These are phyloP conservation scores for Gorsachius magnificus DNA, from an alignment of 2,797 vertebrate genomes.

Conservation along the genomic window DNA sequence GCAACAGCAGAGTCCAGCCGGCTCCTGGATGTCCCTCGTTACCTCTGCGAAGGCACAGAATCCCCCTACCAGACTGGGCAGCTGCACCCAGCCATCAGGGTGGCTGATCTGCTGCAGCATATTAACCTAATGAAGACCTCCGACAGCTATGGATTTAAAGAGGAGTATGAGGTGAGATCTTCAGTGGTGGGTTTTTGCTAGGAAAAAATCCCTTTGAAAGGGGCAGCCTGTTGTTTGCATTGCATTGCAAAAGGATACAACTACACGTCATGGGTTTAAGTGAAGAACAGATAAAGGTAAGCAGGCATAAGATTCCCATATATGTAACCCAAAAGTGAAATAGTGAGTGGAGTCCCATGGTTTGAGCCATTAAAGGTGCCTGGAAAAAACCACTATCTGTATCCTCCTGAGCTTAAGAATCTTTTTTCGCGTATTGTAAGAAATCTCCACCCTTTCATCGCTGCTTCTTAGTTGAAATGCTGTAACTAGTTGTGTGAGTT, in stretches of 20 bases:
- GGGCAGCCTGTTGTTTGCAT: background rate
- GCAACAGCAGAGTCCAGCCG: constrained; percentile 91
- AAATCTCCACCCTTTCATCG: background rate
- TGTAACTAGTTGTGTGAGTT: constrained; percentile 6
- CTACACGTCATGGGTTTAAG: background rate
- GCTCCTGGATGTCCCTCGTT: constrained; percentile 94
- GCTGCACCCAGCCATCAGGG: constrained; percentile 96
- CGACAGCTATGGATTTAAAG: constrained; percentile 99
- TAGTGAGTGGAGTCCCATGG: background rate
- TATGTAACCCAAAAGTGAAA: background rate
- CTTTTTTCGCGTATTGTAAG: background rate
- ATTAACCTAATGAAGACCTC: constrained; percentile 99
- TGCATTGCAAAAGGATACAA: background rate
- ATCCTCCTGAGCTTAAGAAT: background rate
- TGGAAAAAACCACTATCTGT: background rate
- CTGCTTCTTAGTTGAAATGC: background rate
- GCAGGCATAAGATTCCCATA: background rate
- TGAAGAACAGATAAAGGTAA: background rate
- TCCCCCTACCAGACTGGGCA: constrained; percentile 98
- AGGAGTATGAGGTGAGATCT: constrained; percentile 94
- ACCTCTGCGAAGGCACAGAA: constrained; percentile 96
- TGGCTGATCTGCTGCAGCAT: constrained; percentile 96
- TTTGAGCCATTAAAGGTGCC: background rate
- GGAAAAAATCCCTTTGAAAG: constrained; percentile 2
- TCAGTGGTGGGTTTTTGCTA: constrained; percentile 38